These are phyloP conservation scores for Athene cunicularia DNA, from an alignment of 2,113 vertebrate species.

Conservation along the genomic window DNA sequence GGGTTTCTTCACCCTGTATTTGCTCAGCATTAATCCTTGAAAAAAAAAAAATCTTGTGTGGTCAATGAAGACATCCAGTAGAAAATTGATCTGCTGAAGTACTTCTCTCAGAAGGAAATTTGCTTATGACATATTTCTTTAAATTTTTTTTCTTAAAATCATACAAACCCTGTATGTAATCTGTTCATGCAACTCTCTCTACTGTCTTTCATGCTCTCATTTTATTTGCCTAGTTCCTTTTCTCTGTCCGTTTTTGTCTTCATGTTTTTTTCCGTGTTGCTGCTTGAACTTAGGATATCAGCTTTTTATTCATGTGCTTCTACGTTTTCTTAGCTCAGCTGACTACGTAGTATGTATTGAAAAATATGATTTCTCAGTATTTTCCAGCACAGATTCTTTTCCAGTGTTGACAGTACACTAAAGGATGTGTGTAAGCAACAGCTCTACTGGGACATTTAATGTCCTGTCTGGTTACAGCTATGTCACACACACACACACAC, in stretches of 20 bases:
- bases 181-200: not conserved
- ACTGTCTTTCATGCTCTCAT: not conserved
- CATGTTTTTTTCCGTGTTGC: not conserved
- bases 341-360: not conserved
- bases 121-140: not conserved
- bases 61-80: conserved; percentile 22
- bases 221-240: not conserved
- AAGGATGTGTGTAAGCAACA: conserved; percentile 32
- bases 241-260: not conserved
- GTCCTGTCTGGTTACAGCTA: conserved; percentile 37
- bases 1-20: conserved; percentile 41
- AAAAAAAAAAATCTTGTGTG: not conserved
- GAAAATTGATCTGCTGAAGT: conserved; percentile 20
- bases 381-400: not conserved
- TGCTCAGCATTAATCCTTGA: conserved; percentile 40
- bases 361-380: conserved; percentile 3
- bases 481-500: no score
- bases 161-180: not conserved
- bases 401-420: conserved; percentile 29
- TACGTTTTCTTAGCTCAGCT: not conserved
- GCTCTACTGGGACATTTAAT: conserved; percentile 34
- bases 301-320: not conserved
- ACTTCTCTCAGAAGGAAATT: not conserved
- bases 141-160: not conserved
- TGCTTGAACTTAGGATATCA: not conserved